Conservation (phyloP, 2,797 vertebrate species). For the Cuniculus paca region DNA sequence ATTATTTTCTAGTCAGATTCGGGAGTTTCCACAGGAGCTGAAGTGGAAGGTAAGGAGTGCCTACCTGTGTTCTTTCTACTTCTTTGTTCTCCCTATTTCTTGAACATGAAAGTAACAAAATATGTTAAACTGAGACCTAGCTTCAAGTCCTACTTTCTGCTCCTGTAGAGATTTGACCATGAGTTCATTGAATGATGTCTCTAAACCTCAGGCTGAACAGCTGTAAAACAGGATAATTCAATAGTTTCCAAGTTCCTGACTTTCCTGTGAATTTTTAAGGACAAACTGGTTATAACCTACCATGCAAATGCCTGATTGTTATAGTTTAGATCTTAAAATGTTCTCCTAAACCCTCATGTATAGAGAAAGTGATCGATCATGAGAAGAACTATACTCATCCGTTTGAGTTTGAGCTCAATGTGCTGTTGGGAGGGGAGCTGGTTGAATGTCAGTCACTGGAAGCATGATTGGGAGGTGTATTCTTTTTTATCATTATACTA, state of each 20-base stretch:
- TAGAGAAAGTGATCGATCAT: neutral
- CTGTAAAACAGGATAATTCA: neutral
- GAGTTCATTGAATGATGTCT: neutral
- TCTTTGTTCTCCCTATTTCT: too few species aligned
- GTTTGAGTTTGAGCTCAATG: neutral
- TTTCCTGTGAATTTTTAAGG: constrained; percentile 25
- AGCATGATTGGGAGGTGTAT: neutral
- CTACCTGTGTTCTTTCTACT: constrained; percentile 52
- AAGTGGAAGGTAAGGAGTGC: constrained; percentile 53
- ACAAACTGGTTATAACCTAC: neutral
- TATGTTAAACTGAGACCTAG: neutral
- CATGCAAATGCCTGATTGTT: neutral
- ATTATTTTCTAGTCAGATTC: constrained; percentile 86
- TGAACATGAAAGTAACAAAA: neutral
- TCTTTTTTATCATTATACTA: neutral
- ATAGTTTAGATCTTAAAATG: neutral
- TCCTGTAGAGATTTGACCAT: fast-evolving
- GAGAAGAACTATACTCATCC: neutral
- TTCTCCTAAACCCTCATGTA: neutral
- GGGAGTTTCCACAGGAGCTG: constrained; percentile 77
- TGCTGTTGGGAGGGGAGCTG: neutral
- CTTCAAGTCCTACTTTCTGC: neutral
- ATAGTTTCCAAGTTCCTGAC: constrained; percentile 46
- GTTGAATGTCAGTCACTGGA: neutral
- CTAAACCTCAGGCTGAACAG: neutral